Conservation (phyloP, 2,888 invertebrate species). For the Bugula neritina region DNA sequence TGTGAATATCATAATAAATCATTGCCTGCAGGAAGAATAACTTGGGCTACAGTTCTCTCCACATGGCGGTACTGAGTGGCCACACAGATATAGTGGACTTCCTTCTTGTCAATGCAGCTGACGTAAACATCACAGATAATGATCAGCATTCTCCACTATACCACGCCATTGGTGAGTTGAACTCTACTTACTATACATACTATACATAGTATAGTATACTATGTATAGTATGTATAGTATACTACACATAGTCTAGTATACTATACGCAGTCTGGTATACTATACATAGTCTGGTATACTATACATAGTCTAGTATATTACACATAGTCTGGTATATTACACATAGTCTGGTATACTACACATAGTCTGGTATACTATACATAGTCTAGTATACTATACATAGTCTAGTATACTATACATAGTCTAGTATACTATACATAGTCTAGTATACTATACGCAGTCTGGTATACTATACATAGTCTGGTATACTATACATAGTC, state of each 20-base stretch:
- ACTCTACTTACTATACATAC: neutral
- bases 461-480: neutral
- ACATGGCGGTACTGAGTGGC: neutral
- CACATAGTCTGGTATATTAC: no score
- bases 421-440: neutral
- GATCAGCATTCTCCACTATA: neutral
- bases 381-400: neutral
- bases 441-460: neutral
- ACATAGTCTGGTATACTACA: no score
- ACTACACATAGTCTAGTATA: neutral
- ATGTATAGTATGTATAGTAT: neutral
- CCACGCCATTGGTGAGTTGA: neutral
- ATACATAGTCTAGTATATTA: no score
- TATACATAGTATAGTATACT: neutral
- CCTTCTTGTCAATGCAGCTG: neutral
- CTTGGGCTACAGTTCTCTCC: slow-evolving; percentile 8
- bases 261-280: neutral
- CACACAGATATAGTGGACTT: neutral
- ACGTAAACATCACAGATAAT: neutral
- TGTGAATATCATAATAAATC: no score
- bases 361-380: neutral
- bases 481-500: neutral
- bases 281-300: neutral
- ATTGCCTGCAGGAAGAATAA: neutral
- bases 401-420: neutral